Conservation (phyloP, 2,113 vertebrate genomes). For the Platichthys stellatus region DNA sequence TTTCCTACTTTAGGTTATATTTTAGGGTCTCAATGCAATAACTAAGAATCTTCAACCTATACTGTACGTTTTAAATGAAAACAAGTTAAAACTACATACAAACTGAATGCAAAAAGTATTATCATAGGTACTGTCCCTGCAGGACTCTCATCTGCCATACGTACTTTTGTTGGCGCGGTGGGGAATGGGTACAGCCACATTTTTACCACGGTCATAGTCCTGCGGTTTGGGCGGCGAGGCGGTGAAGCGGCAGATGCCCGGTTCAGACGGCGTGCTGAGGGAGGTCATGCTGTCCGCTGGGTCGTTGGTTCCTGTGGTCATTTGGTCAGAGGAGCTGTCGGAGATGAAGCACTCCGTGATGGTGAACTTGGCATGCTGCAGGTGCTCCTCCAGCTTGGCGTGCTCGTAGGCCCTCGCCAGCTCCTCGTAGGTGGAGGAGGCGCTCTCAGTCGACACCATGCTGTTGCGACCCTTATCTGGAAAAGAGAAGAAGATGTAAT, state of each 20-base stretch:
- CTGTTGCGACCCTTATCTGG: slow-evolving; percentile 97
- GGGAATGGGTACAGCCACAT: slow-evolving; percentile 96
- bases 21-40: background rate
- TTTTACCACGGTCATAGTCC: slow-evolving; percentile 91
- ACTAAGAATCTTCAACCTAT: background rate
- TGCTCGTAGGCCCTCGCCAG: slow-evolving; percentile 95
- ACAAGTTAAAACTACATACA: too few relatives aligned
- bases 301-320: slow-evolving; percentile 96
- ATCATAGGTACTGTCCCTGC: background rate
- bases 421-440: slow-evolving; percentile 96
- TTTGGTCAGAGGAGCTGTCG: slow-evolving; percentile 95
- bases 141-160: slow-evolving; percentile 28
- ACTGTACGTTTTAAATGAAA: background rate
- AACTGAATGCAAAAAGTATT: background rate
- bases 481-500: background rate
- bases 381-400: slow-evolving; percentile 95
- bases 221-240: slow-evolving; percentile 81
- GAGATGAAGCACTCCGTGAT: slow-evolving; percentile 98
- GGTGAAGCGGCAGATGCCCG: slow-evolving; percentile 81
- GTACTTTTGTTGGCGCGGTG: slow-evolving; percentile 95
- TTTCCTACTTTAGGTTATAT: background rate
- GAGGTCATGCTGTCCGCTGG: slow-evolving; percentile 97
- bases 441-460: slow-evolving; percentile 98
- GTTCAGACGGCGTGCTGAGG: slow-evolving; percentile 83
- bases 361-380: slow-evolving; percentile 96